Conservation (phyloP, 2,888 invertebrate genomes). For the Yponomeuta malinellus region DNA sequence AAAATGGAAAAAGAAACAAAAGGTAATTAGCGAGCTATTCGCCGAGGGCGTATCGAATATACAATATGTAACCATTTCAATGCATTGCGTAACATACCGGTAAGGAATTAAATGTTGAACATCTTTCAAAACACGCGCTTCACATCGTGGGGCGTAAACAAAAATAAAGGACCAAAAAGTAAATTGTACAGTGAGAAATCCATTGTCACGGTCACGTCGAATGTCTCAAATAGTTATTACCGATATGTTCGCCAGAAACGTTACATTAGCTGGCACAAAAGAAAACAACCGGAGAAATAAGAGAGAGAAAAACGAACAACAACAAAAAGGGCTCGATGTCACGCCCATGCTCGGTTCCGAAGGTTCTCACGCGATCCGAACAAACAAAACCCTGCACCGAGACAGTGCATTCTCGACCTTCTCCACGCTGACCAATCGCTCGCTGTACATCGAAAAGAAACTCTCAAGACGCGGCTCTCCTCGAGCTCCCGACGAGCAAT, state of each 20-base stretch:
- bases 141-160: constrained; percentile 1
- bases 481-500: neutral
- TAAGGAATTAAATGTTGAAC: neutral
- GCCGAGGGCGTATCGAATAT: constrained; percentile 24
- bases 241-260: constrained; percentile 40
- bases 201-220: constrained; percentile 67
- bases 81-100: neutral
- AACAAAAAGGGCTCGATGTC: constrained; percentile 66
- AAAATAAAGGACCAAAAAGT: constrained; percentile 11
- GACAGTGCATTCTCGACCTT: constrained; percentile 46
- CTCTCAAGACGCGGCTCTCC: neutral
- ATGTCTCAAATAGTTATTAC: constrained; percentile 48
- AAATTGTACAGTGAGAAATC: constrained; percentile 27
- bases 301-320: constrained; percentile 21
- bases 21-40: constrained; percentile 30
- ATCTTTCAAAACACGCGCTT: constrained; percentile 6
- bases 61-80: constrained; percentile 25
- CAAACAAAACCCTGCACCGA: constrained; percentile 57
- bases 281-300: constrained; percentile 30
- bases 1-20: constrained; percentile 14
- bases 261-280: constrained; percentile 56
- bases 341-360: constrained; percentile 67
- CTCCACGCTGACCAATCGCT: constrained; percentile 1
- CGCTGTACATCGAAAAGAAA: neutral
- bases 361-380: constrained; percentile 69